Conservation (phyloP, 2,797 vertebrate species). For the Crax fasciolata region DNA sequence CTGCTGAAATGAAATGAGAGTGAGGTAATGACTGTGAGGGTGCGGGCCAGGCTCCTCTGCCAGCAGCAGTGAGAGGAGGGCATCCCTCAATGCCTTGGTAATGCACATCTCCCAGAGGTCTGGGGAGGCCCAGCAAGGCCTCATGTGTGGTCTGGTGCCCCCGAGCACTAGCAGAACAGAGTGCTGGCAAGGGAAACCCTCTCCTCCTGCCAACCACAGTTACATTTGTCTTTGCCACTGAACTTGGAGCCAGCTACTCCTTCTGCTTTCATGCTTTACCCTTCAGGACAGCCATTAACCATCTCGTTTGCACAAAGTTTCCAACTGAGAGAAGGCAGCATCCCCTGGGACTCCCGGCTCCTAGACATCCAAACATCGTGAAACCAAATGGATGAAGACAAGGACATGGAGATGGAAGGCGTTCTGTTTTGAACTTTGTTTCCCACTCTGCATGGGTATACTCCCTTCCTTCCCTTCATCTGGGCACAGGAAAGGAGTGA, state of each 20-base stretch:
- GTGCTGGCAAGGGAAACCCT: slow-evolving; percentile 21
- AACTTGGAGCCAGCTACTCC: background rate
- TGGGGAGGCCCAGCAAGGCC: background rate
- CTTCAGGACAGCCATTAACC: background rate
- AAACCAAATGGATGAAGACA: background rate
- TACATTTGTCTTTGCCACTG: background rate
- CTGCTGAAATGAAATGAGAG: background rate
- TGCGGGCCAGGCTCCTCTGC: background rate
- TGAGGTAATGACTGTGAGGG: background rate
- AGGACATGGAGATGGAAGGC: background rate
- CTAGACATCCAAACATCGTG: background rate
- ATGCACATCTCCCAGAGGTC: background rate
- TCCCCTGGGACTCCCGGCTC: background rate
- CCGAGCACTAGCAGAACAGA: background rate
- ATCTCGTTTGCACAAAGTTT: background rate
- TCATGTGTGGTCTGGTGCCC: slow-evolving; percentile 18
- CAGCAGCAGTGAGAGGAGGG: background rate
- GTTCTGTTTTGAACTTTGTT: background rate
- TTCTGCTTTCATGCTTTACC: background rate
- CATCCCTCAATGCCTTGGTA: background rate
- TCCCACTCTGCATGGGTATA: background rate
- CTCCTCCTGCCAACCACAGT: background rate
- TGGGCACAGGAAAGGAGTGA: background rate
- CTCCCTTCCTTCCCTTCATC: background rate
- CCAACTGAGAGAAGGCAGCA: background rate